These are phyloP conservation scores for Cremastinae sp. DNA, from an alignment of 2,888 invertebrate species.

Conservation along the genomic window DNA sequence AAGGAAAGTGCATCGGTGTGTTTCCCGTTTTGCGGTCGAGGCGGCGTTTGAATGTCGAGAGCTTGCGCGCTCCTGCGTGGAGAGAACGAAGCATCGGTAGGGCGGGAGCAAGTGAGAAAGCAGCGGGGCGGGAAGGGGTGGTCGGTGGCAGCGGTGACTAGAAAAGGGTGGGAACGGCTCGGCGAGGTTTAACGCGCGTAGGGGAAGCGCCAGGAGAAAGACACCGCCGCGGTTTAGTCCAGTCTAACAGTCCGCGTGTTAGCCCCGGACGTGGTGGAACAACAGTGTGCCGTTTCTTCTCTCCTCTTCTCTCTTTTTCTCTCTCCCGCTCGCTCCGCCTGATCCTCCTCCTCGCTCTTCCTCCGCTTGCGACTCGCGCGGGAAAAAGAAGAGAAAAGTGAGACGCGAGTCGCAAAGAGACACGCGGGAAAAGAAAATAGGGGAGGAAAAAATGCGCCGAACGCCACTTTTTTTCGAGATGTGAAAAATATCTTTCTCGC, in stretches of 20 bases:
- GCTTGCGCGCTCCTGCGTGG: conserved; percentile 66
- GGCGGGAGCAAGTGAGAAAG: background rate
- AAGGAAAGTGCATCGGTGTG: conserved; percentile 52
- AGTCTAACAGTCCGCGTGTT: conserved; percentile 74
- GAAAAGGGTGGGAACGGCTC: conserved; percentile 17
- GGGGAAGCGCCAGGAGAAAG: conserved; percentile 57
- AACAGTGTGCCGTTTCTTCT: conserved; percentile 64
- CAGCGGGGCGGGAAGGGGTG: background rate
- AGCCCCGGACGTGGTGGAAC: conserved; percentile 67
- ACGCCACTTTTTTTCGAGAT: no score
- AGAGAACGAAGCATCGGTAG: conserved; percentile 42
- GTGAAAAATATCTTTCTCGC: no score
- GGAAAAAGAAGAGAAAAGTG: background rate
- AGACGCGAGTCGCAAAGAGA: background rate
- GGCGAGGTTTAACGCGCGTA: conserved; percentile 45
- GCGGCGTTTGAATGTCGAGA: conserved; percentile 68
- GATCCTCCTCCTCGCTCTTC: conserved; percentile 12
- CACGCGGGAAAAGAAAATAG: background rate
- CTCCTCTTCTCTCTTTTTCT: conserved; percentile 36
- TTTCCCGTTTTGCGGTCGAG: conserved; percentile 60
- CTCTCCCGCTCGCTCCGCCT: conserved; percentile 33
- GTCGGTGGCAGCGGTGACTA: background rate
- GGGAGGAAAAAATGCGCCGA: no score
- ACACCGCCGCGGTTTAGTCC: conserved; percentile 69
- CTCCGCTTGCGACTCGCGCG: conserved; percentile 60